Conservation (phyloP, 2,888 invertebrate genomes). For the Cyaniris semiargus region DNA sequence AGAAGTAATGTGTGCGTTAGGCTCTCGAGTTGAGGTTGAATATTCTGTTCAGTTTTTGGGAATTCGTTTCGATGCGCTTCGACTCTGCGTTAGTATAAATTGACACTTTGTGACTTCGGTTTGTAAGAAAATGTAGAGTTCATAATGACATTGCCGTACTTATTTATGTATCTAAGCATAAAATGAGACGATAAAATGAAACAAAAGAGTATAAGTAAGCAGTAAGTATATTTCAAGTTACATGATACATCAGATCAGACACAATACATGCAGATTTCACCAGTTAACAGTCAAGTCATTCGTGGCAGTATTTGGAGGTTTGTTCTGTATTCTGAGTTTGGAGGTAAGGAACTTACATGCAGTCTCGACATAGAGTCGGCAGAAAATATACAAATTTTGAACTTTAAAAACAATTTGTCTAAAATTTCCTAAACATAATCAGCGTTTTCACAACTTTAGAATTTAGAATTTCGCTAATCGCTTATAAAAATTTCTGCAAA, state of each 20-base stretch:
- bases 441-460: slow-evolving; percentile 24
- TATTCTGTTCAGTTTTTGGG: too few relatives aligned
- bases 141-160: not conserved
- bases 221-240: slow-evolving; percentile 51
- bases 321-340: too few relatives aligned
- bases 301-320: slow-evolving; percentile 23
- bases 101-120: too few relatives aligned
- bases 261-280: slow-evolving; percentile 45
- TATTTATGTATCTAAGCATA: not conserved
- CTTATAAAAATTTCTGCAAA: slow-evolving; percentile 35
- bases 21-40: too few relatives aligned
- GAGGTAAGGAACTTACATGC: slow-evolving; percentile 30
- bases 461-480: slow-evolving; percentile 22
- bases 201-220: slow-evolving; percentile 49
- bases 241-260: slow-evolving; percentile 54
- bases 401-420: not conserved
- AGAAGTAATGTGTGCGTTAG: too few relatives aligned
- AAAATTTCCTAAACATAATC: slow-evolving; percentile 22
- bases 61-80: too few relatives aligned
- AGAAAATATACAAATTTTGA: not conserved
- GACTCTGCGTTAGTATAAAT: too few relatives aligned
- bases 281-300: slow-evolving; percentile 31
- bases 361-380: slow-evolving; percentile 14
- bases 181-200: slow-evolving; percentile 45
- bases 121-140: too few relatives aligned